These are phyloP conservation scores for Nomada hirtipes DNA, from an alignment of 2,888 invertebrate genomes.

Conservation along the genomic window DNA sequence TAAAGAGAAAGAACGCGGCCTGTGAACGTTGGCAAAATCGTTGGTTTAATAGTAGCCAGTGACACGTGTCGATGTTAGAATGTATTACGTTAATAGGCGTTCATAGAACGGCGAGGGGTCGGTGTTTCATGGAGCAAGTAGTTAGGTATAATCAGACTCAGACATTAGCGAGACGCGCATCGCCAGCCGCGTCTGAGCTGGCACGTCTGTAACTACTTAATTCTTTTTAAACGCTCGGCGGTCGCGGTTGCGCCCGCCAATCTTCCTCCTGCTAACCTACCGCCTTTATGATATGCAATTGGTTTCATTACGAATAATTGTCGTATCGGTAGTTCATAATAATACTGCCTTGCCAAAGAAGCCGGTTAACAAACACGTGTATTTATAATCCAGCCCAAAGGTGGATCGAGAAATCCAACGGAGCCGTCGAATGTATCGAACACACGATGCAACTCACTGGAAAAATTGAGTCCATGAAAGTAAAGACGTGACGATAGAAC, in stretches of 20 bases:
- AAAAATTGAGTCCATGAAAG: background rate
- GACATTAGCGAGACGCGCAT: slow-evolving; percentile 55
- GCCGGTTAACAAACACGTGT: background rate
- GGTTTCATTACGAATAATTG: slow-evolving; percentile 22
- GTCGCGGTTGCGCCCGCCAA: background rate
- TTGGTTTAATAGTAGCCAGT: slow-evolving; percentile 1
- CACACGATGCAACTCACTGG: too few relatives aligned
- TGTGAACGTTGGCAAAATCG: slow-evolving; percentile 30
- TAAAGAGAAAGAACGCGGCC: slow-evolving; percentile 17
- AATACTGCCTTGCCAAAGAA: background rate
- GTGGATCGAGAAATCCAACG: too few relatives aligned
- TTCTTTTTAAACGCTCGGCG: slow-evolving; percentile 42
- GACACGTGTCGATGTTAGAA: slow-evolving; percentile 13
- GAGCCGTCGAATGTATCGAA: too few relatives aligned
- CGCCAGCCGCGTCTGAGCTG: slow-evolving; percentile 45
- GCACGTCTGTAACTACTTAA: slow-evolving; percentile 61
- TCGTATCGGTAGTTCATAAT: slow-evolving; percentile 8
- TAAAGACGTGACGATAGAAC: background rate
- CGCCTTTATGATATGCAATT: slow-evolving; percentile 15
- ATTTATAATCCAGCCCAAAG: background rate
- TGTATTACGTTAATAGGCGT: slow-evolving; percentile 22
- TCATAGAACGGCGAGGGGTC: slow-evolving; percentile 5
- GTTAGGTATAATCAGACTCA: slow-evolving; percentile 51
- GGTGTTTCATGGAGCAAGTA: slow-evolving; percentile 51
- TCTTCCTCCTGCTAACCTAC: background rate